Evolutionary conservation across 2,888 invertebrate genomes (phyloP).

Genomic region (Orthosia incerta): DNA sequence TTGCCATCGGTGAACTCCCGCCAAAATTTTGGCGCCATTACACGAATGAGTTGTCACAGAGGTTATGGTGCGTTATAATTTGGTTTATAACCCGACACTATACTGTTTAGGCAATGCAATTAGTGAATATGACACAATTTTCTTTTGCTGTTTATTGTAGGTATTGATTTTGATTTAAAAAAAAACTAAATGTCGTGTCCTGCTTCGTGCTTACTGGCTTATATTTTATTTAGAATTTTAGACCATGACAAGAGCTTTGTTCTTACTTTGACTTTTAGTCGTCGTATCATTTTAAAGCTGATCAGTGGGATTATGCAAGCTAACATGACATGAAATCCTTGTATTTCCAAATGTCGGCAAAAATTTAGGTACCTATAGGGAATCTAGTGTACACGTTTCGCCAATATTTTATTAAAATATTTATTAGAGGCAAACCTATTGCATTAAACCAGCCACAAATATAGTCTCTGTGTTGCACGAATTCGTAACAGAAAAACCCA

Average conservation of each 20-base stretch:
- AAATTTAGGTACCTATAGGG: too few species aligned
- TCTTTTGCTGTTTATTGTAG: constrained; percentile 10
- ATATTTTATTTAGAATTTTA: background rate
- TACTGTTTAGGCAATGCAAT: constrained; percentile 82
- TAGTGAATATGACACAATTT: constrained; percentile 66
- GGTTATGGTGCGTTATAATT: constrained; percentile 90
- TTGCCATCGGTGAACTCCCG: constrained; percentile 77
- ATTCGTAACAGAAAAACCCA: background rate
- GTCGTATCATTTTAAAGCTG: too few species aligned
- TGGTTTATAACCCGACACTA: constrained; percentile 89
- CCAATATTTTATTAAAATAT: background rate
- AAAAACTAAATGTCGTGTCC: background rate
- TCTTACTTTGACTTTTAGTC: too few species aligned
- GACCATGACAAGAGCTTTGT: too few species aligned
- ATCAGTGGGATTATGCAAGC: too few species aligned
- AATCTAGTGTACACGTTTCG: background rate
- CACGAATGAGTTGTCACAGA: constrained; percentile 88
- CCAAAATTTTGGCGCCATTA: constrained; percentile 88
- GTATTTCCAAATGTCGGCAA: too few species aligned
- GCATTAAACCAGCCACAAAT: background rate
- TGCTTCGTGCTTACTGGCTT: too few species aligned
- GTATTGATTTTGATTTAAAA: background rate
- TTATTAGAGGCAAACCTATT: background rate
- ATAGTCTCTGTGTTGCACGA: background rate
- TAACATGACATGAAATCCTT: too few species aligned